Percentiles rank a stretch among this genome's conserved stretches.
phyloP scores from a whole-genome alignment of 2,797 vertebrate species.

The Peromyscus aztecus region DNA sequence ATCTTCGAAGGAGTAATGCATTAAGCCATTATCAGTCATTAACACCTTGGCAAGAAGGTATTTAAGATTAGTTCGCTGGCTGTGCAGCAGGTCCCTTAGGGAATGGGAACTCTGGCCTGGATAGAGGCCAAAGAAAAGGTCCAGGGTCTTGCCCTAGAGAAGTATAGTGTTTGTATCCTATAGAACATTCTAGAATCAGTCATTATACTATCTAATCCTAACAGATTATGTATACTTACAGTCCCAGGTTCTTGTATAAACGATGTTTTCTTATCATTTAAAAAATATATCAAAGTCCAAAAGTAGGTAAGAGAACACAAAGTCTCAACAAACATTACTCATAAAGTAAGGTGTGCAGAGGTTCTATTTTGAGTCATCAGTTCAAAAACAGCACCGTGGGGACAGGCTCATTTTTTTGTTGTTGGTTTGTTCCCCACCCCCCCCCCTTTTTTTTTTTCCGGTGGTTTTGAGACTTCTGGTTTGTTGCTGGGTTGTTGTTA shows the following conservation, averaged over 20 bases:
- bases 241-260: background rate
- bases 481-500: background rate
- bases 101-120: constrained; percentile 33
- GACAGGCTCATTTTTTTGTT: background rate
- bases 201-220: background rate
- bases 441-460: too few species aligned
- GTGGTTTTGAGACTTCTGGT: background rate
- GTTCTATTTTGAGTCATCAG: constrained; percentile 32
- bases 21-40: constrained; percentile 77
- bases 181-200: background rate
- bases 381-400: background rate
- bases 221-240: background rate
- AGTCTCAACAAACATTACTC: background rate
- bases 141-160: background rate
- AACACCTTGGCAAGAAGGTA: constrained; percentile 69
- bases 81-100: background rate
- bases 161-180: background rate
- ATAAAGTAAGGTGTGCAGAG: background rate
- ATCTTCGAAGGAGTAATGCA: constrained; percentile 63
- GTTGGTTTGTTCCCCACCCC: background rate
- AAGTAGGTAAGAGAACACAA: background rate
- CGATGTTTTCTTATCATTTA: background rate
- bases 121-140: constrained; percentile 4
- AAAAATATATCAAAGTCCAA: constrained; percentile 1
- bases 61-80: constrained; percentile 63